Percentiles rank a stretch among this genome's conserved stretches.
Evolutionary conservation across 2,797 vertebrate species (phyloP).

Genomic region (Hoplostethus mediterraneus): DNA sequence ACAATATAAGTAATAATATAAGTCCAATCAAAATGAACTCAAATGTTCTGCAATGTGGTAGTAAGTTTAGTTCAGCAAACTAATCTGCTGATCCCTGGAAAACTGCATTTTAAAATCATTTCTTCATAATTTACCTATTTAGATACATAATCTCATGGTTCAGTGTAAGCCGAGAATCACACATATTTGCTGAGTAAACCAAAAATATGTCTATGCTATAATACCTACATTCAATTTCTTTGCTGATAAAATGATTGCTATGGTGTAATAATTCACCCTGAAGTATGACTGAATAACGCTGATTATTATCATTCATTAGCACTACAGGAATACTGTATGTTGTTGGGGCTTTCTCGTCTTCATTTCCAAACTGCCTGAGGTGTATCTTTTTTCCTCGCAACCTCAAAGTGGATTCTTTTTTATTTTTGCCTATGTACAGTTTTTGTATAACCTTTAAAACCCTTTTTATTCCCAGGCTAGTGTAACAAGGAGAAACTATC

Average conservation of each 20-base stretch:
- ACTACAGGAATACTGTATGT: constrained; percentile 16
- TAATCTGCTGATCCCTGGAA: too few relatives aligned
- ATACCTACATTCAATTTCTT: too few relatives aligned
- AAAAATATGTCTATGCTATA: not conserved
- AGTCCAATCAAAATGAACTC: too few relatives aligned
- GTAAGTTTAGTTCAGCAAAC: too few relatives aligned
- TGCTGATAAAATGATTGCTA: too few relatives aligned
- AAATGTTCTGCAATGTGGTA: too few relatives aligned
- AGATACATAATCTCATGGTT: not conserved
- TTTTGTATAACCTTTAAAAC: constrained; percentile 60
- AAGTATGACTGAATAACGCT: constrained; percentile 28
- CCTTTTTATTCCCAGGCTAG: constrained; percentile 38
- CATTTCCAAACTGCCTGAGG: constrained; percentile 15
- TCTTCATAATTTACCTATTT: too few relatives aligned
- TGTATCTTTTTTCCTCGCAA: constrained; percentile 18
- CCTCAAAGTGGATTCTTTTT: constrained; percentile 20
- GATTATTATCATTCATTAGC: constrained; percentile 46
- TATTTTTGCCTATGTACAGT: constrained; percentile 29
- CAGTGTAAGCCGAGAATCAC: not conserved
- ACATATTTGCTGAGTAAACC: not conserved
- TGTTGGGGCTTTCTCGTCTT: constrained; percentile 17
- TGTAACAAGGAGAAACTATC: constrained; percentile 61
- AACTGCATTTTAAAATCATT: too few relatives aligned
- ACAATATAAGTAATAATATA: too few relatives aligned
- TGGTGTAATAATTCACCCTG: constrained; percentile 14